Percentiles rank a stretch among this genome's conserved stretches.
Conservation (phyloP, 2,888 invertebrate genomes). For the Macrophya annulata region DNA sequence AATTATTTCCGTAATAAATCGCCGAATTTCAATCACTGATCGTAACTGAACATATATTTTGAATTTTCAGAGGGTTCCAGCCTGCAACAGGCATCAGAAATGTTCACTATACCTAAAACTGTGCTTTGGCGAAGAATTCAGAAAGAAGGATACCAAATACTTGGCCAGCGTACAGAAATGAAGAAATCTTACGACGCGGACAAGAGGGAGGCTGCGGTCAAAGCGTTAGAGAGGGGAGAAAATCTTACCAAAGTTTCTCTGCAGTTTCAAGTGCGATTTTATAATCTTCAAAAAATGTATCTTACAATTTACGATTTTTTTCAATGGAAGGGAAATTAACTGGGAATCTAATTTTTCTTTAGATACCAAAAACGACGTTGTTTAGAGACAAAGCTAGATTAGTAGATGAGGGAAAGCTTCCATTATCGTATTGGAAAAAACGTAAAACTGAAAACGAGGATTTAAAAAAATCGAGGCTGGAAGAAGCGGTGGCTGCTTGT, state of each 20-base stretch:
- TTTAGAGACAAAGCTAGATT: slow-evolving; percentile 78
- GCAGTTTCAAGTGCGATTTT: slow-evolving; percentile 74
- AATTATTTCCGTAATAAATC: no score
- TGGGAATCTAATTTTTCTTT: slow-evolving; percentile 1
- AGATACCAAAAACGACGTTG: slow-evolving; percentile 79
- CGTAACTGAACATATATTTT: neutral
- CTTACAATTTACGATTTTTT: neutral
- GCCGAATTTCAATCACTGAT: neutral
- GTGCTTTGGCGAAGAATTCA: slow-evolving; percentile 79
- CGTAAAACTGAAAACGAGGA: slow-evolving; percentile 75
- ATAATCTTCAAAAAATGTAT: neutral
- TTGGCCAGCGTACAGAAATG: slow-evolving; percentile 68
- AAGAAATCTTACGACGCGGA: slow-evolving; percentile 75
- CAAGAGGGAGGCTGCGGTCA: slow-evolving; percentile 77
- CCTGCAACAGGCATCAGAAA: slow-evolving; percentile 78
- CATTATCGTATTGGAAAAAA: slow-evolving; percentile 74
- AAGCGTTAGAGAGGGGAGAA: slow-evolving; percentile 78
- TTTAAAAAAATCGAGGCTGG: slow-evolving; percentile 73
- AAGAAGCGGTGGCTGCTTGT: slow-evolving; percentile 79
- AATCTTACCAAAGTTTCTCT: slow-evolving; percentile 78
- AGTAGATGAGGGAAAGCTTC: slow-evolving; percentile 77
- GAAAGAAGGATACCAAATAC: slow-evolving; percentile 75
- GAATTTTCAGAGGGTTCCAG: slow-evolving; percentile 75
- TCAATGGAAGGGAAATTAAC: neutral
- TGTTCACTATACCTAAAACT: slow-evolving; percentile 79